phyloP scores from a whole-genome alignment of 1,140 invertebrate genomes.

The Neodiprion lecontei region DNA sequence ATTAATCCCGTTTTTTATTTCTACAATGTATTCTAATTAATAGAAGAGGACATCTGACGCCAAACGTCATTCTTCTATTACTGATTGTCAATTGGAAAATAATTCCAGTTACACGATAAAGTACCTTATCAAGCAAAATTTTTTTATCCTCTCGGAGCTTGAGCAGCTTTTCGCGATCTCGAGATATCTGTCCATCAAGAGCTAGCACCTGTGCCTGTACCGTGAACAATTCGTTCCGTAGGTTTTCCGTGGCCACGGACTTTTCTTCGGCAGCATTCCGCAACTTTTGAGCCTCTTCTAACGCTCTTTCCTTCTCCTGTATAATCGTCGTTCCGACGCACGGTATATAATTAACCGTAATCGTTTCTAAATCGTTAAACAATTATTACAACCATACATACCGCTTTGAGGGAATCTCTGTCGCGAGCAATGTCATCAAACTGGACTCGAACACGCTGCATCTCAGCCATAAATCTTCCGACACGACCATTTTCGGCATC shows the following conservation, averaged over 20 bases:
- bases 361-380: too few species aligned
- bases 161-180: slow-evolving; percentile 54
- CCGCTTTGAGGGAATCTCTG: slow-evolving; percentile 46
- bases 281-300: slow-evolving; percentile 52
- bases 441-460: slow-evolving; percentile 60
- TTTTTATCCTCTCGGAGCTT: slow-evolving; percentile 56
- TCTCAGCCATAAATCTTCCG: slow-evolving; percentile 59
- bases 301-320: slow-evolving; percentile 60
- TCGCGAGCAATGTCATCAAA: slow-evolving; percentile 51
- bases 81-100: not conserved
- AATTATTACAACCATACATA: slow-evolving; percentile 23
- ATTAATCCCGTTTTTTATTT: too few species aligned
- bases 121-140: slow-evolving; percentile 56
- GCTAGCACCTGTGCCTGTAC: slow-evolving; percentile 40
- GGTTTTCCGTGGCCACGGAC: slow-evolving; percentile 51
- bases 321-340: slow-evolving; percentile 18
- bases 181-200: slow-evolving; percentile 49
- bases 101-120: slow-evolving; percentile 11
- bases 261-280: slow-evolving; percentile 50
- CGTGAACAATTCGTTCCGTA: slow-evolving; percentile 47
- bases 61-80: not conserved
- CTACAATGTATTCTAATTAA: not conserved
- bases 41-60: not conserved
- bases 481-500: slow-evolving; percentile 65
- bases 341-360: too few species aligned